These are phyloP conservation scores for Paratrypauchen microcephalus DNA, from an alignment of 2,797 vertebrate genomes.

Conservation along the genomic window DNA sequence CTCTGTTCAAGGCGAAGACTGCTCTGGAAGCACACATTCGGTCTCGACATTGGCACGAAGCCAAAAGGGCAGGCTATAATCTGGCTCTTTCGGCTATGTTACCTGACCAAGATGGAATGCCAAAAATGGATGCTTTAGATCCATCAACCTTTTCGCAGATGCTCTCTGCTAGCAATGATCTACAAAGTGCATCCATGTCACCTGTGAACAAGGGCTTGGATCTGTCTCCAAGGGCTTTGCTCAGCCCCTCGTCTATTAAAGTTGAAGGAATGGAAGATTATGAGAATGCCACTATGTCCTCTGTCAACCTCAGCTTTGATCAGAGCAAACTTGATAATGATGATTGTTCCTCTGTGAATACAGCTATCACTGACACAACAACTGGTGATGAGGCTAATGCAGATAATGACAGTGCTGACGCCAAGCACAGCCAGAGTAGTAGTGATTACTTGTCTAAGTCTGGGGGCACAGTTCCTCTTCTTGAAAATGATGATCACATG, in stretches of 20 bases:
- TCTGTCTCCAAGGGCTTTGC: slow-evolving; percentile 89
- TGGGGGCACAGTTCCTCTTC: slow-evolving; percentile 82
- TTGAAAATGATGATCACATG: slow-evolving; percentile 95
- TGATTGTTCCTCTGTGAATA: slow-evolving; percentile 99
- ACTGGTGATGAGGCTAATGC: slow-evolving; percentile 96
- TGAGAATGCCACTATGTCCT: slow-evolving; percentile 93
- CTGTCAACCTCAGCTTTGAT: slow-evolving; percentile 94
- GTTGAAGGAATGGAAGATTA: slow-evolving; percentile 97
- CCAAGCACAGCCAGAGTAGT: slow-evolving; percentile 86
- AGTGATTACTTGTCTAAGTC: slow-evolving; percentile 91
- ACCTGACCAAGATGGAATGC: slow-evolving; percentile 89
- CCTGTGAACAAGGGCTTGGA: slow-evolving; percentile 93
- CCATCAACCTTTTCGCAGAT: slow-evolving; percentile 86
- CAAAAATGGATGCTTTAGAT: slow-evolving; percentile 93
- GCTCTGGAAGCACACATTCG: slow-evolving; percentile 98
- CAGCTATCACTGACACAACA: slow-evolving; percentile 97
- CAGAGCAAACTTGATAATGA: slow-evolving; percentile 96
- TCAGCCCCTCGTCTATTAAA: slow-evolving; percentile 98
- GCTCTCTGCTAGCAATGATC: slow-evolving; percentile 82
- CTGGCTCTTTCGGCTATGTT: slow-evolving; percentile 89
- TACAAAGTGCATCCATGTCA: slow-evolving; percentile 93
- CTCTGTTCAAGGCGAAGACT: slow-evolving; percentile 98
- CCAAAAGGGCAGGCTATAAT: slow-evolving; percentile 97
- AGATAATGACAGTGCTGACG: slow-evolving; percentile 93
- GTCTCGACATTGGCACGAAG: slow-evolving; percentile 98